Evolutionary conservation across 2,888 invertebrate species (phyloP).

Genomic region (Phoenoteleia sp.): DNA sequence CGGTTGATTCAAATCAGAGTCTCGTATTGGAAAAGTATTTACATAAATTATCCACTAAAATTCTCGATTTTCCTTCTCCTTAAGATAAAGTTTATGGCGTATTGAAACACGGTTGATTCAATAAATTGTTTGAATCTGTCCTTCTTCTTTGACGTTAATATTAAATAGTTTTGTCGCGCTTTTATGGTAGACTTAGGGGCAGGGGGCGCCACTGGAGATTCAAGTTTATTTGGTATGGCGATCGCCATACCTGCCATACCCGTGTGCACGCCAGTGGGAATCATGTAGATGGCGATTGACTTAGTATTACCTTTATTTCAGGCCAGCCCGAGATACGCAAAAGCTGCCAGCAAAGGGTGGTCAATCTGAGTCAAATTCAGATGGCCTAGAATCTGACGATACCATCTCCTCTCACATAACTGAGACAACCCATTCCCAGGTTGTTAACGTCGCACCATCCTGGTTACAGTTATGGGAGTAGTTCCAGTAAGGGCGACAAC

Average conservation of each 20-base stretch:
- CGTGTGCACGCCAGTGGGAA: constrained; percentile 18
- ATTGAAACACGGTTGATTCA: neutral
- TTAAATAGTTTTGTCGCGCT: too few species aligned
- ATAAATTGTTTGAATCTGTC: constrained; percentile 1
- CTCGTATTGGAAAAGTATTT: neutral
- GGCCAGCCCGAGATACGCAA: too few species aligned
- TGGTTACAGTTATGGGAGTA: too few species aligned
- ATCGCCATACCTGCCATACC: constrained; percentile 26
- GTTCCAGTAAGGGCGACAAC: too few species aligned
- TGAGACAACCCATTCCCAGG: too few species aligned
- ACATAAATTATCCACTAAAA: constrained; percentile 1
- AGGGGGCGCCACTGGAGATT: neutral
- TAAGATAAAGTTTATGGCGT: neutral
- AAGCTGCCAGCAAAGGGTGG: too few species aligned
- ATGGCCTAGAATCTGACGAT: too few species aligned
- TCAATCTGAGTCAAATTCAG: too few species aligned
- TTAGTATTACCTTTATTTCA: too few species aligned
- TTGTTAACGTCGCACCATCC: too few species aligned
- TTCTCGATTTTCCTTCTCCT: neutral
- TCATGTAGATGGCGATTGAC: too few species aligned
- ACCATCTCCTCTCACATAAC: too few species aligned
- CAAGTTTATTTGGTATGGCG: constrained; percentile 24
- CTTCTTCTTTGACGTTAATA: neutral
- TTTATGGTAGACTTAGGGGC: neutral
- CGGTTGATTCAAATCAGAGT: constrained; percentile 6